phyloP scores from a whole-genome alignment of 2,113 vertebrate genomes.

The Prionailurus bengalensis region DNA sequence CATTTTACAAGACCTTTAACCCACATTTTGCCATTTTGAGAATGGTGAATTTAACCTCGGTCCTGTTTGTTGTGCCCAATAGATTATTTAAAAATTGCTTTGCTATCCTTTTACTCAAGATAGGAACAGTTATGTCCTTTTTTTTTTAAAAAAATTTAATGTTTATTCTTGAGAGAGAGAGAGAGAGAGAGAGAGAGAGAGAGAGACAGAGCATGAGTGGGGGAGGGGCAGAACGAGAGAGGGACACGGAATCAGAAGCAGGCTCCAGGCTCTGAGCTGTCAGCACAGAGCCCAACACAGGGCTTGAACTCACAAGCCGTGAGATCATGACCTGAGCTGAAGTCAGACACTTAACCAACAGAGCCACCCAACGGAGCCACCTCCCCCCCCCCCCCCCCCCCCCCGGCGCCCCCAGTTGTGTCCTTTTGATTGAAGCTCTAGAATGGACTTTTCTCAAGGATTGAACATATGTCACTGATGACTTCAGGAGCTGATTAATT shows the following conservation, averaged over 20 bases:
- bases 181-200: no score
- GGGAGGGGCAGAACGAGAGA: no score
- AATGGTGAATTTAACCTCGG: not conserved
- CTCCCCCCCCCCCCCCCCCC: no score
- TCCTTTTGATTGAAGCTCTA: not conserved
- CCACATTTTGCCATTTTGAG: not conserved
- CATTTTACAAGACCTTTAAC: not conserved
- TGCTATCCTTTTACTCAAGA: not conserved
- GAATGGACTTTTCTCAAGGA: slow-evolving; percentile 23
- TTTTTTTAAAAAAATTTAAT: not conserved
- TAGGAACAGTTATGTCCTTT: slow-evolving; percentile 22
- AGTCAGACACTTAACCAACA: no score
- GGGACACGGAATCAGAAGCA: no score
- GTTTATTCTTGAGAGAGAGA: no score
- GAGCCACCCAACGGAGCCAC: no score
- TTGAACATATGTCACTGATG: not conserved
- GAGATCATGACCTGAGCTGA: no score
- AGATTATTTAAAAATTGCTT: slow-evolving; percentile 5
- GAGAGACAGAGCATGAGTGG: no score
- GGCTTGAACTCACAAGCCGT: no score
- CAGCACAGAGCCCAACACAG: no score
- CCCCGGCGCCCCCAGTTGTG: not conserved
- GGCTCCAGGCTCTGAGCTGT: no score
- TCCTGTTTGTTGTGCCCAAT: slow-evolving; percentile 1
- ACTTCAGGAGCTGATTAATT: slow-evolving; percentile 48